A percentile compares a stretch with the other conserved stretches of the same genome.
Evolutionary conservation across 2,888 invertebrate species (phyloP).

Genomic region (Plutella xylostella): DNA sequence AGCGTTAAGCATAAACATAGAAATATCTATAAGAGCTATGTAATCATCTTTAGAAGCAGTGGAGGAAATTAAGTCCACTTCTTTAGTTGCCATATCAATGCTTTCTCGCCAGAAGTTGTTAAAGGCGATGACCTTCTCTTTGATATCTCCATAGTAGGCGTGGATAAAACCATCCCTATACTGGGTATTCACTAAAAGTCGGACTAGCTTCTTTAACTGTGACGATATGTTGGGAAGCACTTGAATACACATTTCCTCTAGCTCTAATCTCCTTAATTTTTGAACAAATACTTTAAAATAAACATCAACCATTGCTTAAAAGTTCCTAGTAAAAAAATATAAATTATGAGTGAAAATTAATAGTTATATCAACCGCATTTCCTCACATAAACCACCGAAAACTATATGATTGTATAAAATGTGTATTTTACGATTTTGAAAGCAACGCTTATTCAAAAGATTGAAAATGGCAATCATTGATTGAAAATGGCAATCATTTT

Average conservation of each 20-base stretch:
- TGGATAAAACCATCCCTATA: slow-evolving; percentile 31
- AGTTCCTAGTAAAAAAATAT: too few species aligned
- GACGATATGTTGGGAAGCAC: slow-evolving; percentile 25
- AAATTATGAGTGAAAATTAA: too few species aligned
- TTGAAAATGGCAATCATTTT: too few species aligned
- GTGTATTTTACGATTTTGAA: too few species aligned
- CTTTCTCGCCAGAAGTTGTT: slow-evolving; percentile 27
- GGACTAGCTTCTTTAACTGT: slow-evolving; percentile 28
- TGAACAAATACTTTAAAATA: slow-evolving; percentile 33
- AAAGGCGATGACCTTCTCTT: slow-evolving; percentile 32
- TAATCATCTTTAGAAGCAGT: slow-evolving; percentile 24
- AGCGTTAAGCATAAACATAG: slow-evolving; percentile 24
- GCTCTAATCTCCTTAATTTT: slow-evolving; percentile 26
- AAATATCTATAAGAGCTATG: slow-evolving; percentile 26
- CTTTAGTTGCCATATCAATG: slow-evolving; percentile 30
- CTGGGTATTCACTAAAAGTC: slow-evolving; percentile 23
- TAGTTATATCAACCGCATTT: too few species aligned
- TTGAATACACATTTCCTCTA: slow-evolving; percentile 27
- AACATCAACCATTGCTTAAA: too few species aligned
- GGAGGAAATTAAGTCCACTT: slow-evolving; percentile 25
- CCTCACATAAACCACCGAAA: too few species aligned
- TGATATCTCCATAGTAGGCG: slow-evolving; percentile 38
- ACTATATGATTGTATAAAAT: too few species aligned
- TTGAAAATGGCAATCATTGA: too few species aligned
- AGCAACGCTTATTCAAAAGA: too few species aligned